phyloP scores from a whole-genome alignment of 2,113 vertebrate species.

The Corythornis madagascariensis region DNA sequence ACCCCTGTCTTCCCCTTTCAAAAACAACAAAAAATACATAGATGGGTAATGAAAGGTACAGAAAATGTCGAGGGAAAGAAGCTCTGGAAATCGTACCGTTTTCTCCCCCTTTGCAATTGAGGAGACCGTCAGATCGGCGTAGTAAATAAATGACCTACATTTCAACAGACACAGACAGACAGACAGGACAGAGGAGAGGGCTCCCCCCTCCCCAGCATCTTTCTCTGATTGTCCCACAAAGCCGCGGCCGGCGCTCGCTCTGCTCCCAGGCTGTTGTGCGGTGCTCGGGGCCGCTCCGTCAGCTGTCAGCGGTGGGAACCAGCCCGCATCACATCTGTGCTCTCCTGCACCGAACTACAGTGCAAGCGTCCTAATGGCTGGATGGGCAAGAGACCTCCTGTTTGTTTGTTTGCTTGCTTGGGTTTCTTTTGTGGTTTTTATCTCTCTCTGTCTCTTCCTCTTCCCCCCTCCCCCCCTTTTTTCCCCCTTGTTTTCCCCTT shows the following conservation, averaged over 20 bases:
- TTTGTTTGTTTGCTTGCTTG: constrained; percentile 25
- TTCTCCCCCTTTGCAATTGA: constrained; percentile 29
- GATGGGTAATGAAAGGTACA: constrained; percentile 56
- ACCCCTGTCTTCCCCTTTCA: constrained; percentile 52
- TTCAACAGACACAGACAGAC: constrained; percentile 76
- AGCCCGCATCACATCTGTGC: constrained; percentile 80
- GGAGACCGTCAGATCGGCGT: constrained; percentile 73
- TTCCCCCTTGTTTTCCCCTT: not conserved
- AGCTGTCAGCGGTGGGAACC: constrained; percentile 75
- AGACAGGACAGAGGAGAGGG: constrained; percentile 75
- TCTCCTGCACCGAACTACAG: constrained; percentile 50
- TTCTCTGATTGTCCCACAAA: constrained; percentile 78
- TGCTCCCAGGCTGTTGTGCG: constrained; percentile 70
- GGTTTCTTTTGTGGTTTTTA: not conserved
- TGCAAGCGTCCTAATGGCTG: constrained; percentile 59
- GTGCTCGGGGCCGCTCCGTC: constrained; percentile 74
- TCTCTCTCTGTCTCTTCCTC: not conserved
- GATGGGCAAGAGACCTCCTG: constrained; percentile 61
- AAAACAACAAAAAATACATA: constrained; percentile 55
- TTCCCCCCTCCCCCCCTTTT: not conserved
- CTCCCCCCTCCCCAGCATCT: constrained; percentile 69
- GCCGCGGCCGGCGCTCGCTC: constrained; percentile 63
- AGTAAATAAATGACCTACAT: constrained; percentile 80
- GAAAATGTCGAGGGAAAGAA: constrained; percentile 33
- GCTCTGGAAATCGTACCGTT: not conserved